A percentile compares a stretch with the other conserved stretches of the same genome.
These are phyloP conservation scores for Sula dactylatra DNA, from an alignment of 2,113 vertebrate species.

Conservation along the genomic window DNA sequence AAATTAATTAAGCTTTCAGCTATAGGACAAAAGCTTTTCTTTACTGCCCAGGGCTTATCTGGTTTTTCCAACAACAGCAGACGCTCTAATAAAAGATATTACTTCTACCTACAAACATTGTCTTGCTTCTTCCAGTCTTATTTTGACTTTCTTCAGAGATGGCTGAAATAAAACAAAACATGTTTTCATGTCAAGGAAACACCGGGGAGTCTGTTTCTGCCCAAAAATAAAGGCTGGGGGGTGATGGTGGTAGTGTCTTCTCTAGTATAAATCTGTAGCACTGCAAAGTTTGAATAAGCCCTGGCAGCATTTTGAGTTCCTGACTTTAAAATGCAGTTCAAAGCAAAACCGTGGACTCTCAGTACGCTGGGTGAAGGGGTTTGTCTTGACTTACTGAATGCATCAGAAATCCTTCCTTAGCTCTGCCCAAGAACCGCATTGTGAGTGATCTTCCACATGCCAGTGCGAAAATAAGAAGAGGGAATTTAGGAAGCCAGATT, in stretches of 20 bases:
- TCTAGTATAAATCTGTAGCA: not conserved
- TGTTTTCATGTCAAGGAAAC: constrained; percentile 56
- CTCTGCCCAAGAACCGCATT: accelerated
- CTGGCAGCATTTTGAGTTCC: constrained; percentile 5
- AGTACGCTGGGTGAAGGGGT: not conserved
- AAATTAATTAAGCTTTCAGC: not conserved
- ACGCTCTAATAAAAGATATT: not conserved
- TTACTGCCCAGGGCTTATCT: not conserved
- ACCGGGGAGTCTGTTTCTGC: not conserved
- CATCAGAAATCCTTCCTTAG: not conserved
- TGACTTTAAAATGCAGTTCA: constrained; percentile 24
- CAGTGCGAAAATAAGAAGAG: not conserved
- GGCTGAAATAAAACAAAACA: constrained; percentile 53
- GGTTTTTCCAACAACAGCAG: not conserved
- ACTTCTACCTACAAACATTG: not conserved
- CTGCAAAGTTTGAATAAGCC: constrained; percentile 5
- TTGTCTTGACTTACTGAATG: not conserved
- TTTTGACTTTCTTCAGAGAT: constrained; percentile 35
- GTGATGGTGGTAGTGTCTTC: not conserved
- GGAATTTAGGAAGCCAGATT: not conserved
- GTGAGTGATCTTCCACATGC: accelerated
- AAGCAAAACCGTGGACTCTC: constrained; percentile 13
- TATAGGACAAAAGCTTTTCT: not conserved
- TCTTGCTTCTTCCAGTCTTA: not conserved
- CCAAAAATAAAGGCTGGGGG: not conserved